Base-by-base conservation (phyloP, 1,140 invertebrate species). In the Venturia canescens region DNA sequence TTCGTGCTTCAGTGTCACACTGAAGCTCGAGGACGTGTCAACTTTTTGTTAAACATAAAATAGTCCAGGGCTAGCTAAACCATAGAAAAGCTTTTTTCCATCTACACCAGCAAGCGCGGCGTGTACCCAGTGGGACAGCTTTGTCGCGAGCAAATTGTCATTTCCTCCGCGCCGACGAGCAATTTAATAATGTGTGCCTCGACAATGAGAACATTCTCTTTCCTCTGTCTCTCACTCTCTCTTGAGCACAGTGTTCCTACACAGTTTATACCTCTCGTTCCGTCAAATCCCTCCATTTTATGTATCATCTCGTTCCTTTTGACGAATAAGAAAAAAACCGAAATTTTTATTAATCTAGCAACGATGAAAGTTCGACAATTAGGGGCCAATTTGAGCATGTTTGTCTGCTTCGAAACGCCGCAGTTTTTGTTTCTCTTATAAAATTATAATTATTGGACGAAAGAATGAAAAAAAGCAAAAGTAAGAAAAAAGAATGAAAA, bases 41-140 rank as follows among this genome's bases (percentile, higher is more conserved):
- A 57, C 1, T 44, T 3, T 44, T 44, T 4, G 5, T 44, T 9
- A 11, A 44, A 9, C 13, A 34, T 11, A 44, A 44, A 44, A 4
- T 4, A 11, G 9, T 34, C 38, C 38, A 44, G 38, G 38, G 18
- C 18, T n/a, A 57, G 53, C 18, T 21, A 23, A 57, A 1, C 83
- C 70, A 77, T 78, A 74, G 83, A 81, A 79, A n/a, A 76, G 63
- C 78, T 75, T 60, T 80, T 78, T 63, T 83, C 21, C 48, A 57
- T n/a, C 23, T 38, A 57, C 34, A 57, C 34, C 13, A 76, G 60
- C 60, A 15, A 66, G 13, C 23, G 13, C 23, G 27, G 60, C 60
- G 21, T 23, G 60, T 23, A 66, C 60, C 21, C 27, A 27, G 60
- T 29, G 60, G 60, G 60, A 66, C 60, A 57, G 53, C 53, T 57